phyloP scores from a whole-genome alignment of 2,797 vertebrate genomes.

The Megalops cyprinoides region DNA sequence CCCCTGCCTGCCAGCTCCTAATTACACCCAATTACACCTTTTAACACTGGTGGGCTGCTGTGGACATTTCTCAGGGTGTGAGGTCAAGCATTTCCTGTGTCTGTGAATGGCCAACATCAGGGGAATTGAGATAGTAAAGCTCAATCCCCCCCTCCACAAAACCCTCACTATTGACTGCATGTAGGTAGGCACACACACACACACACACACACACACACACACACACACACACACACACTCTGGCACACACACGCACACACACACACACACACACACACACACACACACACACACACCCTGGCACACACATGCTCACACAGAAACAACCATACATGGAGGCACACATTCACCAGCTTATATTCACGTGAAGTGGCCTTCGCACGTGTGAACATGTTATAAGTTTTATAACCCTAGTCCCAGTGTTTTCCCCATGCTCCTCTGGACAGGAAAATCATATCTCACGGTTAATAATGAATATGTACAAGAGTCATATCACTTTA shows the following conservation, averaged over 20 bases:
- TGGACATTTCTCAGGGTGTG: slow-evolving; percentile 73
- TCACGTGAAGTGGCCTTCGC: no score
- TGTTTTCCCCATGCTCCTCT: no score
- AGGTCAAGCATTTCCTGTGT: slow-evolving; percentile 80
- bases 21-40: slow-evolving; percentile 79
- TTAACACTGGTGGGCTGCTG: slow-evolving; percentile 73
- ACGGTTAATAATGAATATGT: no score
- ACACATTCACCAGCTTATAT: neutral
- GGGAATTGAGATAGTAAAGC: no score
- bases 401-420: no score
- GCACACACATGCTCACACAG: neutral
- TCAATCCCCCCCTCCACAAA: slow-evolving; percentile 52
- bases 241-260: slow-evolving; percentile 13
- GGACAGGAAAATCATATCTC: no score
- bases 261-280: neutral
- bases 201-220: slow-evolving; percentile 62
- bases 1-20: slow-evolving; percentile 66
- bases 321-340: neutral
- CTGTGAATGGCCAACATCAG: slow-evolving; percentile 67
- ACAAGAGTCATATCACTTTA: no score
- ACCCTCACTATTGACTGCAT: slow-evolving; percentile 59
- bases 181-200: slow-evolving; percentile 53
- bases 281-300: neutral
- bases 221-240: slow-evolving; percentile 32
- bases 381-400: no score